A percentile compares a stretch with the other conserved stretches of the same genome.
phyloP scores from a whole-genome alignment of 2,113 vertebrate genomes.

The Jaculus jaculus region DNA sequence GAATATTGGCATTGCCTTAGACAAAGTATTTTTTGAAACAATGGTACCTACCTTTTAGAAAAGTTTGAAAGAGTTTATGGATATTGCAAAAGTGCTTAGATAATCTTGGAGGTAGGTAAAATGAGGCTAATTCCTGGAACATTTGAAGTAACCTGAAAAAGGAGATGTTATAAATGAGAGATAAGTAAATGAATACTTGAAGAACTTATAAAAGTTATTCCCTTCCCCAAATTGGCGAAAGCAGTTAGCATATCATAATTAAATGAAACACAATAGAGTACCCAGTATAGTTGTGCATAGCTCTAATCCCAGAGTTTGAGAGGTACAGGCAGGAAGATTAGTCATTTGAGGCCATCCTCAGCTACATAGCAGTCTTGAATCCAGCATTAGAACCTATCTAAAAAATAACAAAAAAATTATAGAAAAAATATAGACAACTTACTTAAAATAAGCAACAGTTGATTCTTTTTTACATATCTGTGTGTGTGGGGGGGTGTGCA shows the following conservation, averaged over 20 bases:
- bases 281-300: neutral
- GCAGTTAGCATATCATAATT: neutral
- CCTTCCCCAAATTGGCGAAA: neutral
- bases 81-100: slow-evolving; percentile 17
- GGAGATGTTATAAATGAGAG: slow-evolving; percentile 42
- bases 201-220: slow-evolving; percentile 25
- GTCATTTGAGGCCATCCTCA: neutral
- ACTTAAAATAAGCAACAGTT: slow-evolving; percentile 14
- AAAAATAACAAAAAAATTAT: neutral
- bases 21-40: slow-evolving; percentile 14
- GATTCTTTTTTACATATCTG: too few species aligned
- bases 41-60: slow-evolving; percentile 23
- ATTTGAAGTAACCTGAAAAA: slow-evolving; percentile 1
- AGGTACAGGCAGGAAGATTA: neutral
- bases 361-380: neutral
- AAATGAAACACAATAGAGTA: neutral
- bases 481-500: too few species aligned
- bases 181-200: slow-evolving; percentile 42
- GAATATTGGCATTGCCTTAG: neutral
- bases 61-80: neutral
- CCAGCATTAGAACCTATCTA: neutral
- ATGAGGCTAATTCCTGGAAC: neutral
- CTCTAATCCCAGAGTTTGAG: neutral
- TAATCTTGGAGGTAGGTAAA: slow-evolving; percentile 29
- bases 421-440: slow-evolving; percentile 28